Base-by-base conservation (phyloP, 2,113 vertebrate genomes). In the Myrmecobius fasciatus region DNA sequence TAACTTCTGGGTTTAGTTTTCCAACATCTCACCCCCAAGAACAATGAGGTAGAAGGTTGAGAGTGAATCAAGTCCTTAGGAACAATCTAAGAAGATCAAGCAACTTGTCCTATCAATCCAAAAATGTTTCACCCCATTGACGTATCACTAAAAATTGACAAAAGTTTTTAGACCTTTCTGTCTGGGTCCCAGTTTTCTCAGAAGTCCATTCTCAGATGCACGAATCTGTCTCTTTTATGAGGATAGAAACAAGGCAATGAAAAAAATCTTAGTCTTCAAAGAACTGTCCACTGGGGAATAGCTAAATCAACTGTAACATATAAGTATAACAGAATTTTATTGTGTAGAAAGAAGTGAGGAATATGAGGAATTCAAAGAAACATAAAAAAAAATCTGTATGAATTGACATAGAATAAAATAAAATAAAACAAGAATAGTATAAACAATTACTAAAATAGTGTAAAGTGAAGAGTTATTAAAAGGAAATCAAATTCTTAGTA, bases 31-130 rank as follows among this genome's bases (percentile, higher is more conserved):
- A 83, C 46, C 48, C 92, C 88, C 52, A 43, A 94, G 88, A 93
- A 91, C 47, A 93, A 96, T 24, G 22, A 56, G 90, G 36, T 83
- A 90, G 88, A 67, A 93, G 46, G 46, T 83, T 43, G 10, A 43
- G 17, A 8, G 43, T 51, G 31, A 49, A 17, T 90, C 22, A 92
- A 26, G 25, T 48, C 56, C 53, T 95, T 36, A 28, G 56, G 43
- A 93, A 89, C 26, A 92, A 89, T 43, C 67, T 83, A 83, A 43
- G n/a, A 20, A 83, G 36, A n/a, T 43, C 36, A 83, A 43, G 8
- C 67, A 83, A 83, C n/a, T 83, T 24, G 8, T 91, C 52, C 7
- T 43, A 22, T 31, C 3, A 11, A 10, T 89, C 67, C 52, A 90
- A 24, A 36, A 26, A 67, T 54, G 31, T 91, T 88, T 67, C 12